Base-by-base conservation (phyloP, 2,113 vertebrate species). In the Xyrauchen texanus region DNA sequence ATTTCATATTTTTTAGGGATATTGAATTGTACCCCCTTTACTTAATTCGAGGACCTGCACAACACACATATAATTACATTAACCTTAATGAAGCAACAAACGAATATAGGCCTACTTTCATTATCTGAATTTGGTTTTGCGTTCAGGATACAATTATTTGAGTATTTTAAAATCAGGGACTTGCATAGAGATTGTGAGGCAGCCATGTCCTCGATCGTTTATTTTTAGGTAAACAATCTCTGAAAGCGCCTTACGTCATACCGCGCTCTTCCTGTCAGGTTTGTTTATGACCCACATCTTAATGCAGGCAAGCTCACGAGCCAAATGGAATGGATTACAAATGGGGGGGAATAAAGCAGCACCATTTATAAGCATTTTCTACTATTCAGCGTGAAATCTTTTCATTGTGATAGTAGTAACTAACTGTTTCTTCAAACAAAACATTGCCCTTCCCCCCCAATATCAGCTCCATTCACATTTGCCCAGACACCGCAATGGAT, bases 391-490 rank as follows among this genome's bases (percentile, higher is more conserved):
- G 16, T 11, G 7, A 72, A 45, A 49, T 55, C 6, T 57, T 3
- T 66, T 68, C 46, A 64, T 66, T 66, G 64, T 52, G 42, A 73
- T 72, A 69, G 58, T 74, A 72, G 46, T 44, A 12, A 52, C 52
- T 78, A 81, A 77, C 76, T 65, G 81, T 74, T 65, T 81, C 34
- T 76, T 80, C 74, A 83, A 84, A 84, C 69, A 64, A 63, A 86
- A 68, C 77, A 83, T 65, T 76, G 16, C 66, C 69, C 70, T 63
- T 90, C 86, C 87, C 85, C 85, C 69, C 86, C 82, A 81, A 78
- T 77, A 84, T 83, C 82, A 79, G 76, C 85, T 84, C 82, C 85
- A 70, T 86, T 88, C 81, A 83, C 86, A 85, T 85, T 81, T 78
- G 77, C 58, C 73, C 79, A 73, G 79, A 81, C 76, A 79, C 82